A percentile compares a stretch with the other conserved stretches of the same genome.
Evolutionary conservation across 2,888 invertebrate genomes (phyloP).

Genomic region (Leucozona laternaria): DNA sequence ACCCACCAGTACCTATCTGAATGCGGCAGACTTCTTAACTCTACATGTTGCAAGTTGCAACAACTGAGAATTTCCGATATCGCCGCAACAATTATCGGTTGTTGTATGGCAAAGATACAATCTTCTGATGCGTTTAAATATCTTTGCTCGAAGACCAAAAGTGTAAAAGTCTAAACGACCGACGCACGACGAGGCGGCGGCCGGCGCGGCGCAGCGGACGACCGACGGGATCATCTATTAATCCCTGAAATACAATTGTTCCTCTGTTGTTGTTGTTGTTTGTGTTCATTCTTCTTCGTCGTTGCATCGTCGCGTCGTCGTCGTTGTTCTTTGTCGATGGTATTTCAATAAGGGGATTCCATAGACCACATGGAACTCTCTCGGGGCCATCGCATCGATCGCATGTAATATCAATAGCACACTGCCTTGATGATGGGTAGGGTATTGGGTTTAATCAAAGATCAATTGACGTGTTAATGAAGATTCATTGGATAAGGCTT

Average conservation of each 20-base stretch:
- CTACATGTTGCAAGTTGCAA: not conserved
- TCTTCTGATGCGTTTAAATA: conserved; percentile 35
- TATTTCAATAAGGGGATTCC: conserved; percentile 42
- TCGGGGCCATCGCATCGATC: conserved; percentile 19
- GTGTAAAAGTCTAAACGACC: conserved; percentile 22
- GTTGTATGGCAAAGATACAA: conserved; percentile 41
- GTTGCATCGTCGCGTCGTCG: not conserved
- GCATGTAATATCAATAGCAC: conserved; percentile 6
- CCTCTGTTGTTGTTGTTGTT: not conserved
- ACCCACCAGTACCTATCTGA: not conserved
- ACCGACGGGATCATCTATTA: conserved; percentile 65
- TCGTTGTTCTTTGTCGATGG: not conserved
- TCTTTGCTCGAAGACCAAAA: conserved; percentile 36
- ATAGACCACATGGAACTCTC: conserved; percentile 38
- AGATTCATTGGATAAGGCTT: conserved; percentile 67
- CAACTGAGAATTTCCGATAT: conserved; percentile 40
- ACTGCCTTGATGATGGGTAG: conserved; percentile 4
- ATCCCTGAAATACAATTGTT: conserved; percentile 47
- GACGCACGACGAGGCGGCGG: not conserved
- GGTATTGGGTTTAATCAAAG: conserved; percentile 45
- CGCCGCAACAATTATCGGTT: conserved; percentile 62
- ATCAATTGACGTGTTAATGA: conserved; percentile 70
- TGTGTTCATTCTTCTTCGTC: not conserved
- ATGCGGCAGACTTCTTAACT: conserved; percentile 48
- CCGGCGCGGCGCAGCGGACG: not conserved